Percentiles rank a stretch among this genome's conserved stretches.
These are phyloP conservation scores for Chouioia cunea DNA, from an alignment of 2,888 invertebrate species.

Conservation along the genomic window DNA sequence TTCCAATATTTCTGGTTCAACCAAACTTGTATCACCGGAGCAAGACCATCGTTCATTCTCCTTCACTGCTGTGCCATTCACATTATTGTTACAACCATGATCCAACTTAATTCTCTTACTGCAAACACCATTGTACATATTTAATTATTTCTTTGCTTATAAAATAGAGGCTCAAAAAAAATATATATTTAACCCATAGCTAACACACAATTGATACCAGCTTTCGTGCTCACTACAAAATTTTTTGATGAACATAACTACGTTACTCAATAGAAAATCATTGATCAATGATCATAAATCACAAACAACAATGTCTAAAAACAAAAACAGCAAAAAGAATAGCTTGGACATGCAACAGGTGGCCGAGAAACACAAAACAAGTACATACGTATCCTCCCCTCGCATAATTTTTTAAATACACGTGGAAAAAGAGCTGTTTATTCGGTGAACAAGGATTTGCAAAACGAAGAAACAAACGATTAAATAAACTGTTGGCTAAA, in stretches of 20 bases:
- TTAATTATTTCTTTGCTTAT: constrained; percentile 28
- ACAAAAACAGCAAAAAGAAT: no score
- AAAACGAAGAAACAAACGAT: neutral
- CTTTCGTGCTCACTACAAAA: no score
- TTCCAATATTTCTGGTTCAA: constrained; percentile 70
- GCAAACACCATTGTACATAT: constrained; percentile 32
- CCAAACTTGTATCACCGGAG: constrained; percentile 62
- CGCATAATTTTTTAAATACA: no score
- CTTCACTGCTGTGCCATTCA: constrained; percentile 57
- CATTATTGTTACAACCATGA: constrained; percentile 63
- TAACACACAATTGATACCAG: neutral
- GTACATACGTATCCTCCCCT: neutral
- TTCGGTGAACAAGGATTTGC: no score
- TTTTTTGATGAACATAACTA: no score
- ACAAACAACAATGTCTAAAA: no score
- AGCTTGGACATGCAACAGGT: no score
- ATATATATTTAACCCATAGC: constrained; percentile 11
- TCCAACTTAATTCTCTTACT: constrained; percentile 63
- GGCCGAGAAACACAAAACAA: neutral
- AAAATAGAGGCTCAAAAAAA: no score
- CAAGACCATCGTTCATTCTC: constrained; percentile 59
- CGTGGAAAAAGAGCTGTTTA: no score
- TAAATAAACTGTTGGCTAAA: neutral
- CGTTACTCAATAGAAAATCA: no score
- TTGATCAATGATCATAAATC: no score